Evolutionary conservation across 2,113 vertebrate genomes (phyloP).

Genomic region (Cairina moschata): DNA sequence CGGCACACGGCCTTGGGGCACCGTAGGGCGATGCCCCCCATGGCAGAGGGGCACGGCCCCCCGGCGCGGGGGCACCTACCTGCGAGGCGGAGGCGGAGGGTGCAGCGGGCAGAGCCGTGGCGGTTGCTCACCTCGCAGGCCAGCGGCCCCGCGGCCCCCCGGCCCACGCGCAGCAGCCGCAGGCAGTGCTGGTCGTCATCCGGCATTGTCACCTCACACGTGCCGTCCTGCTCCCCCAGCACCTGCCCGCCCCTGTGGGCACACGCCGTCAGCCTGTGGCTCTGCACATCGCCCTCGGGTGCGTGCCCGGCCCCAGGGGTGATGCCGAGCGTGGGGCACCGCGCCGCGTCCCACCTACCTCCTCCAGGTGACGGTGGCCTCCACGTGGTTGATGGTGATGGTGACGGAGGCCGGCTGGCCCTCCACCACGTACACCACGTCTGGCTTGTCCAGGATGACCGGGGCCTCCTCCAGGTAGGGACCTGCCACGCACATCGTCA

Average conservation of each 20-base stretch:
- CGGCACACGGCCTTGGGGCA: not conserved
- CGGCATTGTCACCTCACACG: constrained; percentile 87
- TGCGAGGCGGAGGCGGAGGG: constrained; percentile 84
- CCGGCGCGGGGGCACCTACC: constrained; percentile 68
- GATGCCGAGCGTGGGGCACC: not conserved
- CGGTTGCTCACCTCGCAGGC: constrained; percentile 87
- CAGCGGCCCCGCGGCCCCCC: constrained; percentile 82
- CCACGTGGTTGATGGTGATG: constrained; percentile 92
- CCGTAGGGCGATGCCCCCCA: not conserved
- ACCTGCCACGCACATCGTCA: constrained; percentile 72
- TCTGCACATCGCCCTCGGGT: not conserved
- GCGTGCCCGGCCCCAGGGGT: not conserved
- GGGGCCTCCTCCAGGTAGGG: constrained; percentile 89
- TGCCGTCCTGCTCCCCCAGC: constrained; percentile 78
- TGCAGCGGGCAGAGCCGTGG: constrained; percentile 85
- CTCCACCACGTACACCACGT: constrained; percentile 90
- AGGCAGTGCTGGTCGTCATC: constrained; percentile 93
- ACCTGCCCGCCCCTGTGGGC: constrained; percentile 78
- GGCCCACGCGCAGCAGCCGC: constrained; percentile 81
- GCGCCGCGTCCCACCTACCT: constrained; percentile 82
- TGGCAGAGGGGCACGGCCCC: not conserved
- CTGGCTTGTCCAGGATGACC: constrained; percentile 89
- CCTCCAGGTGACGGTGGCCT: constrained; percentile 88
- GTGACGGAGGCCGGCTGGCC: constrained; percentile 87
- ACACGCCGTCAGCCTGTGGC: not conserved